Evolutionary conservation across 2,113 vertebrate genomes (phyloP).

Genomic region (Pedetes capensis): DNA sequence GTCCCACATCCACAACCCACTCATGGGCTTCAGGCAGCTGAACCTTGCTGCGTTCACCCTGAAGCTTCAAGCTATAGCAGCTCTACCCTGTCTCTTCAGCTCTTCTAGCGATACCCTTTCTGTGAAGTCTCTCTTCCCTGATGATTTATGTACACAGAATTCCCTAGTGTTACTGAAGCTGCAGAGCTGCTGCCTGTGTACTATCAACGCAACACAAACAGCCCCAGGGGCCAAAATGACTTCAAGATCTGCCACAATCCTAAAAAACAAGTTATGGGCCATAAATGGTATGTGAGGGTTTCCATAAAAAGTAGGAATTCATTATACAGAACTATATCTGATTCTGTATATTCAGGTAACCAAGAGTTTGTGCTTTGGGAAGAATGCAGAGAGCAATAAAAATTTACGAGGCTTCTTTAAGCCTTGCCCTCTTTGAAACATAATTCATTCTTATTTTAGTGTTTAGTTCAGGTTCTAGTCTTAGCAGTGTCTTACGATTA

Average conservation of each 20-base stretch:
- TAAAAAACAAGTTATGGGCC: slow-evolving; percentile 59
- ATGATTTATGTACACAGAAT: slow-evolving; percentile 36
- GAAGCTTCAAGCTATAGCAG: neutral
- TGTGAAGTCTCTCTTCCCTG: neutral
- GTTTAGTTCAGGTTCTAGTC: slow-evolving; percentile 66
- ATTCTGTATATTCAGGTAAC: slow-evolving; percentile 63
- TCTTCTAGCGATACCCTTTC: neutral
- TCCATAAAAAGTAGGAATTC: neutral
- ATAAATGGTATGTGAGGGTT: slow-evolving; percentile 63
- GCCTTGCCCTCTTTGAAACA: slow-evolving; percentile 44
- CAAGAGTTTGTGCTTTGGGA: slow-evolving; percentile 85
- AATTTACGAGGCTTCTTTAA: slow-evolving; percentile 58
- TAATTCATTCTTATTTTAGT: slow-evolving; percentile 52
- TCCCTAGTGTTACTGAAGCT: slow-evolving; percentile 38
- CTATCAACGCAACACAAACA: slow-evolving; percentile 45
- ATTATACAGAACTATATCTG: slow-evolving; percentile 48
- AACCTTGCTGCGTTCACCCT: neutral
- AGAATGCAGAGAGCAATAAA: slow-evolving; percentile 54
- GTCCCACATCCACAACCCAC: neutral
- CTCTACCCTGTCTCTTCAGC: slow-evolving; percentile 36
- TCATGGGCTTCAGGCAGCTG: neutral
- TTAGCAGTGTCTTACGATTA: slow-evolving; percentile 27
- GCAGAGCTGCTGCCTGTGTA: slow-evolving; percentile 58
- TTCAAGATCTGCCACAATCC: slow-evolving; percentile 59
- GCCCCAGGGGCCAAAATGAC: slow-evolving; percentile 51